Conservation (phyloP, 2,888 invertebrate genomes). For the Anticlea derivata region DNA sequence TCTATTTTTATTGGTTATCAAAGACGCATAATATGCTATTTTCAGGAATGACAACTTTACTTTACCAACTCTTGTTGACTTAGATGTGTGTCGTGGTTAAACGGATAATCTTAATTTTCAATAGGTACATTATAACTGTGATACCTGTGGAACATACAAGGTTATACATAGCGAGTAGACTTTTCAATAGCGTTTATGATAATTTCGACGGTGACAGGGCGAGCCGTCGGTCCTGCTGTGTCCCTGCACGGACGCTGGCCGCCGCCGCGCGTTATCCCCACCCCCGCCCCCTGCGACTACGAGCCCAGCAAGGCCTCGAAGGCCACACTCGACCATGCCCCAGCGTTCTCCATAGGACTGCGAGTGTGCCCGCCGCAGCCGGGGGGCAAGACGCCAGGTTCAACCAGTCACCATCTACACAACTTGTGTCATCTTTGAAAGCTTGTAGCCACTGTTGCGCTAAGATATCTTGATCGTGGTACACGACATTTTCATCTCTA, state of each 20-base stretch:
- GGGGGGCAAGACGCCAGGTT: slow-evolving; percentile 82
- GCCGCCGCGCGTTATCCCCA: slow-evolving; percentile 85
- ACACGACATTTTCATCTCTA: too few species aligned
- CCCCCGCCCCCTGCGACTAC: slow-evolving; percentile 96
- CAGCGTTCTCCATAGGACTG: slow-evolving; percentile 86
- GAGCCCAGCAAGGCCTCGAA: slow-evolving; percentile 88
- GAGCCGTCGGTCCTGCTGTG: slow-evolving; percentile 89
- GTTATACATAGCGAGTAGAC: not conserved
- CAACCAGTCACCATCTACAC: slow-evolving; percentile 23
- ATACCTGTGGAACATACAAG: not conserved
- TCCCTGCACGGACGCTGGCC: slow-evolving; percentile 92
- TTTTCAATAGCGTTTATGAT: not conserved
- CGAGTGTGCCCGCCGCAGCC: slow-evolving; percentile 77
- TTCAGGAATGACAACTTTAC: too few species aligned
- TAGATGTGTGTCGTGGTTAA: too few species aligned
- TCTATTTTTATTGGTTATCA: too few species aligned
- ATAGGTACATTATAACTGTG: too few species aligned
- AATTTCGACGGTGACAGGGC: slow-evolving; percentile 60
- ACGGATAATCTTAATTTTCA: too few species aligned
- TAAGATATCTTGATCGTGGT: not conserved
- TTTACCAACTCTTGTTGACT: too few species aligned
- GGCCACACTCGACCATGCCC: slow-evolving; percentile 79
- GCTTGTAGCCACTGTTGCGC: slow-evolving; percentile 1
- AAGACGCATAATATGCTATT: too few species aligned
- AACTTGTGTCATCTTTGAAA: slow-evolving; percentile 3